These are phyloP conservation scores for Thumatha senex DNA, from an alignment of 2,888 invertebrate species.

Conservation along the genomic window DNA sequence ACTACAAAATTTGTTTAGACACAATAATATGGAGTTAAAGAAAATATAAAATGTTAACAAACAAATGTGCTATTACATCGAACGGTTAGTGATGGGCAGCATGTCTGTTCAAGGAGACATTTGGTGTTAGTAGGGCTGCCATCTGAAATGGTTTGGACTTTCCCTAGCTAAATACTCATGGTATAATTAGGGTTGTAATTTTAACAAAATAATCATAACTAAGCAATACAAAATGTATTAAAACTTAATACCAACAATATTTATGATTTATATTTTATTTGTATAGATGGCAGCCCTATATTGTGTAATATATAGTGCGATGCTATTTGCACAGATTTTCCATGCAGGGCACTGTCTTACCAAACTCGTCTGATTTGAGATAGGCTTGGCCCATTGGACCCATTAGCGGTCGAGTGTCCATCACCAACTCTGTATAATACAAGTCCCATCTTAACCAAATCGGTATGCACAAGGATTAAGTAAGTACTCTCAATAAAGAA, in stretches of 20 bases:
- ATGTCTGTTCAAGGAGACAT: constrained; percentile 64
- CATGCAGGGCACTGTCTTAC: constrained; percentile 85
- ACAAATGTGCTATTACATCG: constrained; percentile 33
- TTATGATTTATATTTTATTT: too few species aligned
- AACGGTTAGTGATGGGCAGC: constrained; percentile 24
- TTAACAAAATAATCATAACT: too few species aligned
- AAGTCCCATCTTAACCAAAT: constrained; percentile 56
- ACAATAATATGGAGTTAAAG: constrained; percentile 5
- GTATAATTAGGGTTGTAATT: constrained; percentile 6
- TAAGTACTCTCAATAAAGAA: background rate
- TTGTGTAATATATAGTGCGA: constrained; percentile 39
- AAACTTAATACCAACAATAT: too few species aligned
- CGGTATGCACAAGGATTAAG: background rate
- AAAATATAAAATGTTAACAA: constrained; percentile 35
- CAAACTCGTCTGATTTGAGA: constrained; percentile 92
- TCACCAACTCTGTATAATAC: constrained; percentile 84
- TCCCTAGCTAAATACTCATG: too few species aligned
- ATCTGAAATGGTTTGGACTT: constrained; percentile 9
- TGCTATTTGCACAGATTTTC: constrained; percentile 60
- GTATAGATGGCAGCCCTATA: constrained; percentile 18
- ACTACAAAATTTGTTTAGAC: background rate
- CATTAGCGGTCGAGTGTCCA: constrained; percentile 90
- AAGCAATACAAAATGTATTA: too few species aligned
- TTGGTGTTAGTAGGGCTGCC: constrained; percentile 36
- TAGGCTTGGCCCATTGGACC: constrained; percentile 91